Conservation (phyloP, 2,797 vertebrate species). For the Acipenser transmontanus region DNA sequence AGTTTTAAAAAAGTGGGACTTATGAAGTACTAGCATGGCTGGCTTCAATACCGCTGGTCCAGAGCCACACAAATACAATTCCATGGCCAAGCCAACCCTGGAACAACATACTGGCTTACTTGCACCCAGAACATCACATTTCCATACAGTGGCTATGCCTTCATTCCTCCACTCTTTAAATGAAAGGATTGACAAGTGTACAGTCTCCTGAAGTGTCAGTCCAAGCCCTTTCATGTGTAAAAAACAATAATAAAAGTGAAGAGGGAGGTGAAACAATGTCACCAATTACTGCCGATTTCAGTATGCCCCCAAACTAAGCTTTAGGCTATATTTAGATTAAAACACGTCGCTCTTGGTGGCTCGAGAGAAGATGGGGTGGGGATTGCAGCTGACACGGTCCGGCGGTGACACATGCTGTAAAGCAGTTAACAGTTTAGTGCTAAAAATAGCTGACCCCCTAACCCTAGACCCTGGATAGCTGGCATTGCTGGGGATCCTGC, state of each 20-base stretch:
- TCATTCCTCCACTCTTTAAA: no score
- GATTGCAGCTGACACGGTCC: conserved; percentile 26
- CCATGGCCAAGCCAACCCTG: no score
- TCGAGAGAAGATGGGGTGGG: conserved; percentile 19
- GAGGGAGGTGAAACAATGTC: not conserved
- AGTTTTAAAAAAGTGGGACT: no score
- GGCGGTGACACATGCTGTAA: conserved; percentile 37
- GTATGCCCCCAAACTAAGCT: not conserved
- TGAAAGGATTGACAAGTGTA: not conserved
- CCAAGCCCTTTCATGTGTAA: not conserved
- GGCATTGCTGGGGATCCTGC: conserved; percentile 5
- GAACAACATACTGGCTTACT: no score
- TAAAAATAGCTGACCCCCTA: not conserved
- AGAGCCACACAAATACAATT: no score
- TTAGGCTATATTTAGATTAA: conserved; percentile 7
- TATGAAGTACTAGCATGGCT: no score
- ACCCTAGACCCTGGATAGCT: not conserved
- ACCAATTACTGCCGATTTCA: not conserved
- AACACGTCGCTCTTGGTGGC: not conserved
- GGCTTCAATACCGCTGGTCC: no score
- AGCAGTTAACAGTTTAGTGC: conserved; percentile 8
- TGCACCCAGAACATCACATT: no score
- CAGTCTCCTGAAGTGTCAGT: not conserved
- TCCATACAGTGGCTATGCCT: no score
- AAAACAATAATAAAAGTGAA: not conserved